Evolutionary conservation across 2,888 invertebrate genomes (phyloP), one percentile per base, ranked within the genome.

Genomic region (Lampropteryx suffumata): DNA sequence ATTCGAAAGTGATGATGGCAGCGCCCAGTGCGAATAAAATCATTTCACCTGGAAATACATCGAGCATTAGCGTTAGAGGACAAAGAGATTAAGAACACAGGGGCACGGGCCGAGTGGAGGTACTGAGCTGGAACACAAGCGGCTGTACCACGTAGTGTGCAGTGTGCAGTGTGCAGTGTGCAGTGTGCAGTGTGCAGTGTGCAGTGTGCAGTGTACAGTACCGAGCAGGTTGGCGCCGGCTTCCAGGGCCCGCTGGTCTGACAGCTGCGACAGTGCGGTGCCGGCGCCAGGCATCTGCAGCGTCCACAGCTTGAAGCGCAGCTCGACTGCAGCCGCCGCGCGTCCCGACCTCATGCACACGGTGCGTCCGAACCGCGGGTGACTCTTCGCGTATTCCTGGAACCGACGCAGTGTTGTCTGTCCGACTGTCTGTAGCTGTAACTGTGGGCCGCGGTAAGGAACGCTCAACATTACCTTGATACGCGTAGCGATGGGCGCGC

Each of bases 391-490:
- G 47, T 61, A 60, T 30, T 37, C 47, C 79, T 79, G 59, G 39
- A 26, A 21, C 34, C 17, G 17, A 17, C 17, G 17, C n/a, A n/a
- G n/a, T n/a, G n/a, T n/a, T n/a, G n/a, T n/a, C n/a, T n/a, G n/a
- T n/a, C n/a, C n/a, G n/a, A n/a, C n/a, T n/a, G n/a, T n/a, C n/a
- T n/a, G n/a, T n/a, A n/a, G n/a, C n/a, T n/a, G n/a, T n/a, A n/a
- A n/a, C n/a, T n/a, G n/a, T n/a, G n/a, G n/a, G n/a, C n/a, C n/a
- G n/a, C n/a, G n/a, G n/a, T n/a, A n/a, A n/a, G n/a, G n/a, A n/a
- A n/a, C n/a, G n/a, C n/a, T n/a, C n/a, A n/a, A n/a, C n/a, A n/a
- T 17, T 21, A 73, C 77, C 67, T 77, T 79, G 50, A 79, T 69
- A 29, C 64, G 58, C 3, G 59, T 9, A 13, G 79, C 76, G 51